Conservation (phyloP, 1,140 invertebrate species). For the Varroa destructor region DNA sequence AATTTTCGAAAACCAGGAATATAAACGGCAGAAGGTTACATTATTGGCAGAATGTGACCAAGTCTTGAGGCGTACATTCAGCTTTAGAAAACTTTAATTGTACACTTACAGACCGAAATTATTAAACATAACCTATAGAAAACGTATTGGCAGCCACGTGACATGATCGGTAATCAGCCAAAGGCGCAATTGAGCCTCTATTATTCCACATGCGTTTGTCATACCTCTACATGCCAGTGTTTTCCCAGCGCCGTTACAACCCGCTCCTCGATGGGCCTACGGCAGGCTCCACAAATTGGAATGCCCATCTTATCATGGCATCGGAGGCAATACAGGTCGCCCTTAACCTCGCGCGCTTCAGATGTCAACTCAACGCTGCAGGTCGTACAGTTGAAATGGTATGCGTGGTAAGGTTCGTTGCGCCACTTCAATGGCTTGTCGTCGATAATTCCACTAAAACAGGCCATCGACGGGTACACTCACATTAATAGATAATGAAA, state of each 20-base stretch:
- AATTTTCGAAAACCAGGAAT: slow-evolving; percentile 36
- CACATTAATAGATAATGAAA: background rate
- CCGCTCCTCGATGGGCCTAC: slow-evolving; percentile 86
- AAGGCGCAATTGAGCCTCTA: too few species aligned
- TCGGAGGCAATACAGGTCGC: slow-evolving; percentile 86
- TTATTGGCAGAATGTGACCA: slow-evolving; percentile 8
- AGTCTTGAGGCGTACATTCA: too few species aligned
- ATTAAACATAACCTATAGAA: too few species aligned
- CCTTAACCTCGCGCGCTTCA: slow-evolving; percentile 85
- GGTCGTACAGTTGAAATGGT: slow-evolving; percentile 93
- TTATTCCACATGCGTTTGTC: background rate
- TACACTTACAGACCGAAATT: too few species aligned
- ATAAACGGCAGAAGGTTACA: slow-evolving; percentile 25
- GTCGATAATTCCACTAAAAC: slow-evolving; percentile 75
- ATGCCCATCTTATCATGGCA: slow-evolving; percentile 99
- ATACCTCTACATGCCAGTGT: slow-evolving; percentile 92
- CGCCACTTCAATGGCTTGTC: slow-evolving; percentile 88
- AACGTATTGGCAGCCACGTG: too few species aligned
- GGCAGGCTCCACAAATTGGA: slow-evolving; percentile 87
- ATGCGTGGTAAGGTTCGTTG: slow-evolving; percentile 94
- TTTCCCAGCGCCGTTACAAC: slow-evolving; percentile 95
- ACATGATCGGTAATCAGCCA: too few species aligned
- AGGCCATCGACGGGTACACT: slow-evolving; percentile 32
- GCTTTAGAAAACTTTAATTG: too few species aligned
- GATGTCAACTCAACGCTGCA: slow-evolving; percentile 50